These are phyloP conservation scores for Uromys caudimaculatus DNA, from an alignment of 2,797 vertebrate species.

Conservation along the genomic window DNA sequence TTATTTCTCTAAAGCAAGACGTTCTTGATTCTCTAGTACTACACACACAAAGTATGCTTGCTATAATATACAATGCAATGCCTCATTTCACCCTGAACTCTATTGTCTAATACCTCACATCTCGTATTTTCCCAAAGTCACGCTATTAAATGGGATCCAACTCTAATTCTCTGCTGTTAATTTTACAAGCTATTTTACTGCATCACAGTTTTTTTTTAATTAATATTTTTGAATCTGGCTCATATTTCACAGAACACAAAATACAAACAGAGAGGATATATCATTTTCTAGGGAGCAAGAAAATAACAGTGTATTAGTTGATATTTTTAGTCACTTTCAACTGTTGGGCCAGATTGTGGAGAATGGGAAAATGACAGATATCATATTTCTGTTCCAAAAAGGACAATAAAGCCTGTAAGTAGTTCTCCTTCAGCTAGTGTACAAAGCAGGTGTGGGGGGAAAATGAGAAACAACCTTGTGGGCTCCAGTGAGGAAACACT, in stretches of 20 bases:
- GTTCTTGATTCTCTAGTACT: neutral
- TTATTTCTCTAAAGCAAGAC: neutral
- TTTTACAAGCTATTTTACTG: conserved; percentile 50
- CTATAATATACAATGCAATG: neutral
- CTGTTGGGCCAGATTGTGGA: conserved; percentile 81
- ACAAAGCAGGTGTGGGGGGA: conserved; percentile 81
- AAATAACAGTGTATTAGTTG: conserved; percentile 79
- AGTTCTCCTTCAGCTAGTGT: conserved; percentile 76
- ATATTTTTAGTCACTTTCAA: conserved; percentile 84
- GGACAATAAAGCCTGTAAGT: conserved; percentile 78
- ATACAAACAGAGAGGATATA: conserved; percentile 64
- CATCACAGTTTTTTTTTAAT: conserved; percentile 25
- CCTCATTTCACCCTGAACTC: neutral
- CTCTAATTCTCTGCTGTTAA: conserved; percentile 35
- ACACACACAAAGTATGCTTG: neutral
- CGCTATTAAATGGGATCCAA: neutral
- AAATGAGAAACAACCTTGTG: conserved; percentile 85
- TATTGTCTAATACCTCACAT: conserved; percentile 10
- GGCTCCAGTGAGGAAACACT: conserved; percentile 88
- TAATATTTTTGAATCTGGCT: conserved; percentile 49
- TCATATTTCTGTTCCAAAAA: conserved; percentile 78
- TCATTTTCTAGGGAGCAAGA: conserved; percentile 70
- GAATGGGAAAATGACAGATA: conserved; percentile 80
- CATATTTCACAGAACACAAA: conserved; percentile 62
- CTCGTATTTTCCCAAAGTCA: neutral